Evolutionary conservation across 2,113 vertebrate genomes (phyloP).

Genomic region (Macrotis lagotis): DNA sequence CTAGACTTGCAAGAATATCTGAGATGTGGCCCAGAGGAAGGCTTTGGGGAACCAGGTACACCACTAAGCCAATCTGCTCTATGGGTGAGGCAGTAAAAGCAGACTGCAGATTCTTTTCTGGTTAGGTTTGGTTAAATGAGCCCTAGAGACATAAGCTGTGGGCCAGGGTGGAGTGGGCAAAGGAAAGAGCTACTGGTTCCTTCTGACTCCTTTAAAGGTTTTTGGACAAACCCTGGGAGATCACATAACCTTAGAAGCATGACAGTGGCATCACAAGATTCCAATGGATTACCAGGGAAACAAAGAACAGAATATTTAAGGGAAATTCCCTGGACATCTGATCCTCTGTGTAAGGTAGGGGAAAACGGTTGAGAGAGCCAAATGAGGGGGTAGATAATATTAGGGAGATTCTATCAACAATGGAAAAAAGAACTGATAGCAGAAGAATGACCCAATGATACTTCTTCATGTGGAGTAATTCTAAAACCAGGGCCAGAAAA

Average conservation of each 20-base stretch:
- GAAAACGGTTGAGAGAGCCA: neutral
- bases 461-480: neutral
- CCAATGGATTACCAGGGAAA: neutral
- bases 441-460: slow-evolving; percentile 14
- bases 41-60: no score
- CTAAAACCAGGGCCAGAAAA: neutral
- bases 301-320: neutral
- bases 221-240: neutral
- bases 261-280: neutral
- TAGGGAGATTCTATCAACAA: slow-evolving; percentile 15
- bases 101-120: no score
- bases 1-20: no score
- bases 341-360: neutral
- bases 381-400: neutral
- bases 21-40: no score
- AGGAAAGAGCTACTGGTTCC: neutral
- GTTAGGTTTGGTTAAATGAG: no score
- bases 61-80: no score
- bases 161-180: neutral
- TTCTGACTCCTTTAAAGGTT: neutral
- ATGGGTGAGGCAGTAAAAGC: no score
- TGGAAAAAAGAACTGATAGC: neutral
- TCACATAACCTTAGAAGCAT: neutral
- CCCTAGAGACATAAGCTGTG: neutral
- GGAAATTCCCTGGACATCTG: neutral